Evolutionary conservation across 2,888 invertebrate species (phyloP), one percentile per base, ranked within the genome.

Genomic region (Thyatira batis): DNA sequence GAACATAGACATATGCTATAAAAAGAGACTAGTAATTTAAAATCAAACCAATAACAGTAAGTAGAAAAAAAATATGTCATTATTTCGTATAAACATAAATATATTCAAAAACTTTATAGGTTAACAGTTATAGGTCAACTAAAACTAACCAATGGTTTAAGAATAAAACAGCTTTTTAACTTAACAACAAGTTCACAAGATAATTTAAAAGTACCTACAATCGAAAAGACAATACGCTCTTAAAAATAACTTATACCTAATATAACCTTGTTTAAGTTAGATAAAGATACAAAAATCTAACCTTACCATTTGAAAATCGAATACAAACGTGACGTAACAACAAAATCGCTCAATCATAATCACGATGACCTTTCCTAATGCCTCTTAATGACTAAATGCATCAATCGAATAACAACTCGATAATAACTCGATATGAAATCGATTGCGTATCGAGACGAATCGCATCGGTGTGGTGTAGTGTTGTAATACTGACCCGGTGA

Each of bases 331-430:
- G 17, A 17, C 13, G 52, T 52, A 55, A 63, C 54, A 60, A 53
- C 61, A 50, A 53, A 59, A 68, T 65, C 67, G 45, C 13, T 64
- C 54, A 51, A 63, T 59, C 61, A 28, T 50, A 67, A 80, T 79
- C 73, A 33, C 54, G 76, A 75, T 83, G 75, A 78, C 82, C 80
- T 82, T 80, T 76, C 2, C 53, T 73, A 79, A 74, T 73, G 61
- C 67, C 65, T 64, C 63, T 68, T 75, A 80, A 80, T 80, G 76
- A 77, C 69, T 75, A 56, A 71, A 78, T 70, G 67, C 67, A 63
- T 69, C 69, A 67, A 73, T 73, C 67, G 70, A 72, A 63, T n/a
- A n/a, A n/a, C n/a, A n/a, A n/a, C n/a, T 73, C 61, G 69, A 55
- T 68, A 71, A 69, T 64, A 63, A 57, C 46, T 63, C 55, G 58